Percentiles rank a stretch among this genome's conserved stretches.
Evolutionary conservation across 2,113 vertebrate genomes (phyloP).

Genomic region (Daboia siamensis): DNA sequence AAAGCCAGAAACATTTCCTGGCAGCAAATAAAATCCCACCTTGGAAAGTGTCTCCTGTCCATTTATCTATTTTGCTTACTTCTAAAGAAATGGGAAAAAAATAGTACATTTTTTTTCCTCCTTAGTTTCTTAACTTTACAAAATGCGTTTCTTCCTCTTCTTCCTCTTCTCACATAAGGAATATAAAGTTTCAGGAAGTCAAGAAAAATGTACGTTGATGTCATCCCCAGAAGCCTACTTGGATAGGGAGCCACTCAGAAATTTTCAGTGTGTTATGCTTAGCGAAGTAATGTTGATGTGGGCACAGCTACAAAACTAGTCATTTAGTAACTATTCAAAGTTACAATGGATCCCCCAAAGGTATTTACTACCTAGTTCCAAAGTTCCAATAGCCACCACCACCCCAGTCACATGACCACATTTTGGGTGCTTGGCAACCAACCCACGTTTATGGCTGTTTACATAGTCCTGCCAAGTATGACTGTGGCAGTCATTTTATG

Average conservation of each 20-base stretch:
- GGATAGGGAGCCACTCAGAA: background rate
- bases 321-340: background rate
- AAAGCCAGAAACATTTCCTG: background rate
- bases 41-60: background rate
- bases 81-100: background rate
- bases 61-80: background rate
- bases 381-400: background rate
- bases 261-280: background rate
- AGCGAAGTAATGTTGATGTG: background rate
- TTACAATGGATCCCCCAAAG: background rate
- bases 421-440: background rate
- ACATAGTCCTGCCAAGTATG: background rate
- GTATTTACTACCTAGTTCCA: background rate
- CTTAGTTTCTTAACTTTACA: background rate
- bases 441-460: background rate
- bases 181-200: background rate
- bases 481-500: background rate
- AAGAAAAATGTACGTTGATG: background rate
- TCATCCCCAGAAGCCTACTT: background rate
- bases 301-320: background rate
- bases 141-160: background rate
- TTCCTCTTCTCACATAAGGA: background rate
- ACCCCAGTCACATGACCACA: background rate
- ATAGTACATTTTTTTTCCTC: background rate
- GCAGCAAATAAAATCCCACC: background rate